Conservation (phyloP, 1,140 invertebrate genomes). For the Bicyclus anynana region DNA sequence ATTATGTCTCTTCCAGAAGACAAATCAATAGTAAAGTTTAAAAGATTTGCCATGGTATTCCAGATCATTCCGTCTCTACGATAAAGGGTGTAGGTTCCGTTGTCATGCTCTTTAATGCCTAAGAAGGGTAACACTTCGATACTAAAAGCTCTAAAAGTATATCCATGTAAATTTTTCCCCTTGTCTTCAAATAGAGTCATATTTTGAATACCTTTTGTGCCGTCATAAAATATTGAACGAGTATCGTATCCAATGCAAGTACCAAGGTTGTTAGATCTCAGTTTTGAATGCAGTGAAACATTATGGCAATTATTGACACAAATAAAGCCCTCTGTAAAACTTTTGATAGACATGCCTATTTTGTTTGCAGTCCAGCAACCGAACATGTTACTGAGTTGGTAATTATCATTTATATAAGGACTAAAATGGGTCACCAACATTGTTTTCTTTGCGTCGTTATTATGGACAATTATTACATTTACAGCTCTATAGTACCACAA, state of each 20-base stretch:
- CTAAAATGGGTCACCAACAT: conserved; percentile 41
- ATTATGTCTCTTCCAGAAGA: conserved; percentile 34
- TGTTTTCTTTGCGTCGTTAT: conserved; percentile 29
- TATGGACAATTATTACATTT: conserved; percentile 53
- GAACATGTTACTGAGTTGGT: conserved; percentile 36
- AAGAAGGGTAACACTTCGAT: conserved; percentile 58
- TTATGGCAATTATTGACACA: conserved; percentile 53
- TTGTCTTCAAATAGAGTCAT: conserved; percentile 53
- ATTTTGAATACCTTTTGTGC: conserved; percentile 20
- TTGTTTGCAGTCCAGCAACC: conserved; percentile 55
- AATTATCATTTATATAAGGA: conserved; percentile 47
- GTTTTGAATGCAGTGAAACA: conserved; percentile 46
- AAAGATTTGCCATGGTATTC: conserved; percentile 48
- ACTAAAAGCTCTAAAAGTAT: conserved; percentile 37
- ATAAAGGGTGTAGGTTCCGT: conserved; percentile 41
- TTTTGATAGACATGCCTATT: conserved; percentile 42
- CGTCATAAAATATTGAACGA: conserved; percentile 26
- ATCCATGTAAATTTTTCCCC: conserved; percentile 54
- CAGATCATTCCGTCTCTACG: conserved; percentile 56
- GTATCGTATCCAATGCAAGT: conserved; percentile 58
- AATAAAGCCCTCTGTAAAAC: conserved; percentile 39
- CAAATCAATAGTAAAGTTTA: conserved; percentile 62
- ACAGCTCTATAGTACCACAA: conserved; percentile 52
- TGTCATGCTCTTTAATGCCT: conserved; percentile 32
- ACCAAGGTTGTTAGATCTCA: conserved; percentile 49